These are phyloP conservation scores for Castor canadensis DNA, from an alignment of 2,113 vertebrate genomes.

Conservation along the genomic window DNA sequence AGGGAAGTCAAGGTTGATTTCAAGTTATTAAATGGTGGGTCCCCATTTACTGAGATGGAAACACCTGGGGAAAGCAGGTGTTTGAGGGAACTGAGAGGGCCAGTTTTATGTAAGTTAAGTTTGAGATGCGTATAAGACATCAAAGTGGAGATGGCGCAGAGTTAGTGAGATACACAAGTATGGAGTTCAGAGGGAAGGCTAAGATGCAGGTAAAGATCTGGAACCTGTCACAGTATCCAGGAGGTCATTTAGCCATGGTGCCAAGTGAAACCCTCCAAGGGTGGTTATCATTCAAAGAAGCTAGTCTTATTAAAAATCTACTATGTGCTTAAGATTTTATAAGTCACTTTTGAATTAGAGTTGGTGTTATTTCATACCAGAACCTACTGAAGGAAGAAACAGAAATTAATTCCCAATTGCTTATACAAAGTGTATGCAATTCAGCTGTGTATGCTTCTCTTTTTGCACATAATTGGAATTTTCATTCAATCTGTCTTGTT, in stretches of 20 bases:
- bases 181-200: background rate
- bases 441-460: background rate
- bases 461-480: background rate
- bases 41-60: background rate
- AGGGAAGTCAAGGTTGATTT: background rate
- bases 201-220: background rate
- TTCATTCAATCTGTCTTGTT: background rate
- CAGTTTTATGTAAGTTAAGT: background rate
- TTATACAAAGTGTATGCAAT: background rate
- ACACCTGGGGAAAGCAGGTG: background rate
- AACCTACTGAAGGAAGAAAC: background rate
- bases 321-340: background rate
- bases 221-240: background rate
- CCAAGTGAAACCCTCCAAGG: background rate
- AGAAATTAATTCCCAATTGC: slow-evolving; percentile 15
- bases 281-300: slow-evolving; percentile 2
- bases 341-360: background rate
- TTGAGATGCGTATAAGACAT: background rate
- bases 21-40: background rate
- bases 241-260: background rate
- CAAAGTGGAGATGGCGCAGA: background rate
- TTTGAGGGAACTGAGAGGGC: background rate
- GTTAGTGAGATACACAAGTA: background rate
- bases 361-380: slow-evolving; percentile 18
- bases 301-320: background rate